phyloP scores from a whole-genome alignment of 30 jellyfish, hydroid and myxozoan genomes.

The Pseudorhiza aurosa region DNA sequence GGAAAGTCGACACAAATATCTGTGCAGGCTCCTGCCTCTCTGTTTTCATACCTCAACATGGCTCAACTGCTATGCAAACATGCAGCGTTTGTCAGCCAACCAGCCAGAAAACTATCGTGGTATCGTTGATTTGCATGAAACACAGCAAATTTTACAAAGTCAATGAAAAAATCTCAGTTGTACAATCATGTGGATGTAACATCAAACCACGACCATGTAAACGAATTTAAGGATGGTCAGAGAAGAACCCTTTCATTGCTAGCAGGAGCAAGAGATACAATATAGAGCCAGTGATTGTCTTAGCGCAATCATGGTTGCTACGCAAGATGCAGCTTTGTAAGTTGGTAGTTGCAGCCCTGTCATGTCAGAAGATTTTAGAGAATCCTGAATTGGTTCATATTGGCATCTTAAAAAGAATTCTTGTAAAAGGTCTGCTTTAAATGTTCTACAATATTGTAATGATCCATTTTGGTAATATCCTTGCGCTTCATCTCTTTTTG shows the following conservation, averaged over 20 bases:
- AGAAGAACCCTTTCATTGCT: neutral
- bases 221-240: neutral
- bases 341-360: too few relatives aligned
- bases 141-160: neutral
- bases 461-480: too few relatives aligned
- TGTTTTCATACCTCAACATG: conserved; percentile 37
- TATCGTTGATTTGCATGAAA: conserved; percentile 13
- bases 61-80: conserved; percentile 2
- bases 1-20: conserved; percentile 1
- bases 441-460: too few relatives aligned
- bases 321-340: neutral
- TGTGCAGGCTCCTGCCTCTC: conserved; percentile 57
- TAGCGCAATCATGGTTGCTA: neutral
- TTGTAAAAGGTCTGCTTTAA: too few relatives aligned
- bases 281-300: neutral
- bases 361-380: too few relatives aligned
- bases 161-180: conserved; percentile 18
- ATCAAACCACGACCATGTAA: conserved; percentile 19
- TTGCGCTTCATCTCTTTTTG: too few relatives aligned
- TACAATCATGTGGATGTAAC: conserved; percentile 50
- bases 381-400: too few relatives aligned
- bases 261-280: neutral
- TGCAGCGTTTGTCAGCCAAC: conserved; percentile 55
- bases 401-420: too few relatives aligned
- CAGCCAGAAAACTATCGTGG: neutral